Conservation (phyloP, 1,140 invertebrate genomes). For the Leptonema lineaticorne region DNA sequence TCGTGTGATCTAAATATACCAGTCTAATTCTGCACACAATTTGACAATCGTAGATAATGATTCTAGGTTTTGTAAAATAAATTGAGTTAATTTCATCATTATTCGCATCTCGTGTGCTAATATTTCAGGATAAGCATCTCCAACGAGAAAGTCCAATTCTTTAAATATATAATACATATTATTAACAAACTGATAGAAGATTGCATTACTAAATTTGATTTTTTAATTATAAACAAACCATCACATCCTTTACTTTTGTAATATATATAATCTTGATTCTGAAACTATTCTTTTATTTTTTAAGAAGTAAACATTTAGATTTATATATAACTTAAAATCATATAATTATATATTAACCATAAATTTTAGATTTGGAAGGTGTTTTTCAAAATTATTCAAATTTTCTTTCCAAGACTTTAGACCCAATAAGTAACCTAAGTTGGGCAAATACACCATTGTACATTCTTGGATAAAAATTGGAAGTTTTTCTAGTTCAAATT, state of each 20-base stretch:
- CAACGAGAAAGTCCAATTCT: conserved; percentile 76
- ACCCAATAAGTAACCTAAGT: conserved; percentile 76
- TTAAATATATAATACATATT: conserved; percentile 2
- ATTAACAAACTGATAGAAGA: neutral
- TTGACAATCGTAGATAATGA: conserved; percentile 64
- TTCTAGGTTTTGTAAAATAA: conserved; percentile 63
- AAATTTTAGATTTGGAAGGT: conserved; percentile 68
- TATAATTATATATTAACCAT: conserved; percentile 53
- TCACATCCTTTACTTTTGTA: conserved; percentile 74
- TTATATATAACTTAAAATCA: neutral
- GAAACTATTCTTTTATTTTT: conserved; percentile 58
- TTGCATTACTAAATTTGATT: neutral
- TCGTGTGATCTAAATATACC: conserved; percentile 55
- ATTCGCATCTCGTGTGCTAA: conserved; percentile 74
- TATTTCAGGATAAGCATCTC: conserved; percentile 75
- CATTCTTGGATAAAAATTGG: conserved; percentile 68
- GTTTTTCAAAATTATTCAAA: conserved; percentile 54
- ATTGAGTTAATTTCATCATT: conserved; percentile 67
- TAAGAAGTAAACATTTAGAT: neutral
- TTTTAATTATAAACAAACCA: conserved; percentile 54
- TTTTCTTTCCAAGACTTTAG: conserved; percentile 64
- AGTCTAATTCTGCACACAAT: conserved; percentile 71
- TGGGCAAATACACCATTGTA: conserved; percentile 75
- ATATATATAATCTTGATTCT: conserved; percentile 65
- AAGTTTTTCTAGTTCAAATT: conserved; percentile 67